Evolutionary conservation across 2,888 invertebrate species (phyloP).

Genomic region (Cybosia mesomella): DNA sequence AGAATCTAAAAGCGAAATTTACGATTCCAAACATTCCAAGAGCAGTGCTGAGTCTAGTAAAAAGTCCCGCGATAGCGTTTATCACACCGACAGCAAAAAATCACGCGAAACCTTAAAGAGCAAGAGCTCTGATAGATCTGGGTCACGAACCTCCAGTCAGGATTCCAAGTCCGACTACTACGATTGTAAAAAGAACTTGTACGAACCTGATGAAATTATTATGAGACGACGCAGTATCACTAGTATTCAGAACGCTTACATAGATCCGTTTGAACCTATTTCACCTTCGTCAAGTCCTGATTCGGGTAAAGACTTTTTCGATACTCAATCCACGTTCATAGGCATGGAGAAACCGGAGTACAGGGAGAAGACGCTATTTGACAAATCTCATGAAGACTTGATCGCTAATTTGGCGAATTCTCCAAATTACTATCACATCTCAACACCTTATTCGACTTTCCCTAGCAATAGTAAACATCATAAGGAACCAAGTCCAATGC

Average conservation of each 20-base stretch:
- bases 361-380: slow-evolving; percentile 83
- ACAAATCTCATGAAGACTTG: slow-evolving; percentile 88
- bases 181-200: slow-evolving; percentile 87
- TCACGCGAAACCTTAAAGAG: slow-evolving; percentile 89
- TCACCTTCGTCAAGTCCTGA: slow-evolving; percentile 90
- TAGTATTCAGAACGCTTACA: slow-evolving; percentile 76
- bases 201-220: slow-evolving; percentile 74
- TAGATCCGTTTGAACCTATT: slow-evolving; percentile 78
- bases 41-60: slow-evolving; percentile 89
- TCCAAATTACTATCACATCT: slow-evolving; percentile 85
- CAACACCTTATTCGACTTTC: slow-evolving; percentile 88
- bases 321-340: slow-evolving; percentile 82
- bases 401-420: slow-evolving; percentile 83
- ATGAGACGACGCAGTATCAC: slow-evolving; percentile 71
- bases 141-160: slow-evolving; percentile 89
- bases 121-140: slow-evolving; percentile 87
- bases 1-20: slow-evolving; percentile 90
- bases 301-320: slow-evolving; percentile 88
- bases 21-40: slow-evolving; percentile 89
- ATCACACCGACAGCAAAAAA: slow-evolving; percentile 89
- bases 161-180: slow-evolving; percentile 92
- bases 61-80: slow-evolving; percentile 88
- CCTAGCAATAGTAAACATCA: slow-evolving; percentile 86
- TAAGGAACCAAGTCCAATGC: slow-evolving; percentile 87
- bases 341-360: slow-evolving; percentile 80